Evolutionary conservation across 2,888 invertebrate genomes (phyloP).

Genomic region (Lasioglossum calceatum): DNA sequence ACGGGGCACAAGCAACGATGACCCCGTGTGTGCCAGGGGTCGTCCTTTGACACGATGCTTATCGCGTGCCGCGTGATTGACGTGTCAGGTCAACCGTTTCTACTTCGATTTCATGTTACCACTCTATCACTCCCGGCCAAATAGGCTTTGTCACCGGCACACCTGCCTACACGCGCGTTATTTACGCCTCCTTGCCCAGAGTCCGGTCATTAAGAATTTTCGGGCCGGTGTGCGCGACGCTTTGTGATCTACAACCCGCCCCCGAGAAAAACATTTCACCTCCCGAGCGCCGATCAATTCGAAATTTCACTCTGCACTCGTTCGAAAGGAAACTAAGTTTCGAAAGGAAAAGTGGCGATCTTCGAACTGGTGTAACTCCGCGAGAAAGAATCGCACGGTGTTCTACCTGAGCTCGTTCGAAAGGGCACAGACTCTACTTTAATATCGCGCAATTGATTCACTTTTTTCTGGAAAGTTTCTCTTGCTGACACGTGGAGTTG

Average conservation of each 20-base stretch:
- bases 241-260: neutral
- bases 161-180: conserved; percentile 13
- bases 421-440: neutral
- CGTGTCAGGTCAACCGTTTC: conserved; percentile 55
- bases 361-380: neutral
- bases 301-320: neutral
- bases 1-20: conserved; percentile 46
- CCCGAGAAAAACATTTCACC: neutral
- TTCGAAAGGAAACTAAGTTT: neutral
- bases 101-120: conserved; percentile 59
- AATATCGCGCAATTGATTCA: neutral
- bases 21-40: conserved; percentile 43
- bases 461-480: neutral
- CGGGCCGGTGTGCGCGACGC: neutral
- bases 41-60: conserved; percentile 70
- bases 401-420: neutral
- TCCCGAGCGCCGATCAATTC: neutral
- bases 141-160: conserved; percentile 41
- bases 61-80: conserved; percentile 60
- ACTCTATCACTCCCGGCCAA: conserved; percentile 51
- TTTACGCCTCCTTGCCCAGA: conserved; percentile 18
- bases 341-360: neutral
- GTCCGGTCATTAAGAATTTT: neutral
- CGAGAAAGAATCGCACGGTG: neutral
- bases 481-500: neutral